phyloP scores from a whole-genome alignment of 2,888 invertebrate genomes.

The Mactromeris polynyma region DNA sequence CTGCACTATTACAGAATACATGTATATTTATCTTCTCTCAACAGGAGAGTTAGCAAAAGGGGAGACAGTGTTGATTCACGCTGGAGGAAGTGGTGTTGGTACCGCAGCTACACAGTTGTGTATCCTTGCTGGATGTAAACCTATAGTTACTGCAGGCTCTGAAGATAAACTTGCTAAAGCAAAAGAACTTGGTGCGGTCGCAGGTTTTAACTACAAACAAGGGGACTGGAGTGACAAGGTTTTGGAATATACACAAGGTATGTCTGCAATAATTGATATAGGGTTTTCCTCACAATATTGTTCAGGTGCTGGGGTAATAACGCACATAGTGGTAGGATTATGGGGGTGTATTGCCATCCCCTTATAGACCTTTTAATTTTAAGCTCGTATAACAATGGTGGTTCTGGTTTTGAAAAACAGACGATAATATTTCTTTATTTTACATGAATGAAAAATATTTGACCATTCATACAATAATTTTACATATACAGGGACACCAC shows the following conservation, averaged over 20 bases:
- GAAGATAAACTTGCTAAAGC: slow-evolving; percentile 83
- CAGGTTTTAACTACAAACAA: slow-evolving; percentile 86
- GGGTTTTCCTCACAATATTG: too few relatives aligned
- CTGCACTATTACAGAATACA: too few relatives aligned
- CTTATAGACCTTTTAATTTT: too few relatives aligned
- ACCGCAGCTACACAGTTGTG: slow-evolving; percentile 87
- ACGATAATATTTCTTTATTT: too few relatives aligned
- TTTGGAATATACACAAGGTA: slow-evolving; percentile 82
- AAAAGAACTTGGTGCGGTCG: slow-evolving; percentile 83
- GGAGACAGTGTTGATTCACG: slow-evolving; percentile 87
- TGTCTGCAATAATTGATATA: neutral
- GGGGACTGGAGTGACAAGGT: slow-evolving; percentile 83
- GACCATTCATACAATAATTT: too few relatives aligned
- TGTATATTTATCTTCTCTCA: slow-evolving; percentile 4
- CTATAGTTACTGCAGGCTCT: slow-evolving; percentile 86
- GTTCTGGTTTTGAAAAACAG: too few relatives aligned
- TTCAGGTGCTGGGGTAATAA: too few relatives aligned
- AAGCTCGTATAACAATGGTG: too few relatives aligned
- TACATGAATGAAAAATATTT: too few relatives aligned
- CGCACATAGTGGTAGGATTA: too few relatives aligned
- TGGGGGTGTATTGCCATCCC: too few relatives aligned
- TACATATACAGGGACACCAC: too few relatives aligned
- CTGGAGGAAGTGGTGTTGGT: slow-evolving; percentile 87
- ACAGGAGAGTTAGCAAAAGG: slow-evolving; percentile 82
- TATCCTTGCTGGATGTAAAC: slow-evolving; percentile 78